phyloP scores from a whole-genome alignment of 2,797 vertebrate genomes.

The Coccyzus lansbergi region DNA sequence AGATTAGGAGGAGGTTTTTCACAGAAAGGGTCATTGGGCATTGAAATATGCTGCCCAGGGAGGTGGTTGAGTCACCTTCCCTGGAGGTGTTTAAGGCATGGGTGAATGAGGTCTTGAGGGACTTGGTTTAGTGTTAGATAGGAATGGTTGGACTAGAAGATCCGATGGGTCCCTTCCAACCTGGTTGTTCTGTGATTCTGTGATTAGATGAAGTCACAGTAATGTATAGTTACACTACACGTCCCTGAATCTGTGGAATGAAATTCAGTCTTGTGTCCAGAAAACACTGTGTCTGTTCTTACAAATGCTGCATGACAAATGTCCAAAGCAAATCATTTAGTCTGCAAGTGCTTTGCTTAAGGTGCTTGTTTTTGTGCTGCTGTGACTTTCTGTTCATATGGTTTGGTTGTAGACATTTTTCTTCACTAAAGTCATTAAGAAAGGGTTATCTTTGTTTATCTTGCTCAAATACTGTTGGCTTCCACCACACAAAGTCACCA shows the following conservation, averaged over 20 bases:
- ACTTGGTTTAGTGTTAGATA: no score
- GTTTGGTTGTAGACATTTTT: background rate
- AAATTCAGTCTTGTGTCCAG: background rate
- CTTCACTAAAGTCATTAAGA: background rate
- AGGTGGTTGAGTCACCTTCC: no score
- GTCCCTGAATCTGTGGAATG: background rate
- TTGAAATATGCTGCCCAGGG: no score
- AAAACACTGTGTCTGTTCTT: background rate
- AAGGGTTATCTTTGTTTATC: background rate
- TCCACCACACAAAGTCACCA: no score
- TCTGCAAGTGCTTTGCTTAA: background rate
- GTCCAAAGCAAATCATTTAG: background rate
- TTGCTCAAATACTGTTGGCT: background rate
- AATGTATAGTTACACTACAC: background rate
- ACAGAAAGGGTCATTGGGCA: no score
- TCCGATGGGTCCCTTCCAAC: no score
- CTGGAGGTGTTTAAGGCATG: no score
- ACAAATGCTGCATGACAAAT: accelerated
- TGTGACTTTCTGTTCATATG: background rate
- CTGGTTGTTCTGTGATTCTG: no score
- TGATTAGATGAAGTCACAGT: background rate
- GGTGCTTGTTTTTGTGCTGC: background rate
- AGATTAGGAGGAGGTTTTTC: no score
- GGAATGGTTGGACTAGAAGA: no score
- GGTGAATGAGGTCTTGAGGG: no score